phyloP scores from a whole-genome alignment of 2,113 vertebrate species.

The Trochalopteron elliotii region DNA sequence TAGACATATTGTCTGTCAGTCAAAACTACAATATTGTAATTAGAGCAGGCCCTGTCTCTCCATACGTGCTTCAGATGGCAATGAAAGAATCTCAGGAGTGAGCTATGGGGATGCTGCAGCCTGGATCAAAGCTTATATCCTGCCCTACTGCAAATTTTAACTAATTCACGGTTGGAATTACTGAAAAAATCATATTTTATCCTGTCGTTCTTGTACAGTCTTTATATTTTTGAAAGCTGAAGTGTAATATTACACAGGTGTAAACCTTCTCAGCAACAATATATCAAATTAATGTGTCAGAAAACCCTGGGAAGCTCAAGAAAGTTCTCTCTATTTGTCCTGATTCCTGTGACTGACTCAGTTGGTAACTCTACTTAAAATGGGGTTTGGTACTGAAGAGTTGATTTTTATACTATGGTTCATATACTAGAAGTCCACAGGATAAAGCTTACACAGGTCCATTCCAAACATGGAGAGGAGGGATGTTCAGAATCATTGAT shows the following conservation, averaged over 20 bases:
- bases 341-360: background rate
- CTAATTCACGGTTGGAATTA: background rate
- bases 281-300: background rate
- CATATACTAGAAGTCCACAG: too few relatives aligned
- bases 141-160: background rate
- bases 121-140: background rate
- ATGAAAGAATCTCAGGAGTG: conserved; percentile 3
- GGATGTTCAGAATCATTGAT: too few relatives aligned
- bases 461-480: too few relatives aligned
- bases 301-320: background rate
- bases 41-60: conserved; percentile 38
- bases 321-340: background rate
- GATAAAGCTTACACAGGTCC: too few relatives aligned
- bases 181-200: background rate
- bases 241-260: background rate
- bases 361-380: background rate
- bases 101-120: background rate
- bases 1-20: conserved; percentile 64
- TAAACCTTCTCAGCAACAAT: background rate
- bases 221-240: background rate
- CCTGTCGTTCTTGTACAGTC: background rate
- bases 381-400: background rate
- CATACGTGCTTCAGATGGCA: conserved; percentile 55
- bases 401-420: background rate
- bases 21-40: conserved; percentile 60